Evolutionary conservation across 2,797 vertebrate genomes (phyloP).

Genomic region (Hapalemur alaotrensis): DNA sequence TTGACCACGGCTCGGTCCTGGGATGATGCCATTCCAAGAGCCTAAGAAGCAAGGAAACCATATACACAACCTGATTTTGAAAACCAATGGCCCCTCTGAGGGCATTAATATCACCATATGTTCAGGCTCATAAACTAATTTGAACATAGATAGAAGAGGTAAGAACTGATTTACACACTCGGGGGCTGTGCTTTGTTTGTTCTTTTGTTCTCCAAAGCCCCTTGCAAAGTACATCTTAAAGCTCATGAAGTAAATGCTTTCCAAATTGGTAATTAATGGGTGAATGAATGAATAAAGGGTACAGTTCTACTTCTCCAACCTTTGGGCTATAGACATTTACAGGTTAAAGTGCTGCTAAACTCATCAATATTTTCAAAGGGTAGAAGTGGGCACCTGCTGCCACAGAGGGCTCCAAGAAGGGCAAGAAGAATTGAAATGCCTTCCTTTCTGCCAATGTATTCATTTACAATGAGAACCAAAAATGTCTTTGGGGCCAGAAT

Average conservation of each 20-base stretch:
- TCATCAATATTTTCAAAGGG: slow-evolving; percentile 31
- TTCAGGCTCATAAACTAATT: neutral
- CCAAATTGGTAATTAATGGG: neutral
- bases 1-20: slow-evolving; percentile 94
- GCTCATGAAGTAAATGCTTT: neutral
- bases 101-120: neutral
- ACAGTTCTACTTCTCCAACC: neutral
- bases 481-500: neutral
- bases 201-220: neutral
- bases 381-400: neutral
- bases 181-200: neutral
- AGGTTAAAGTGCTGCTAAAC: neutral
- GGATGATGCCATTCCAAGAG: slow-evolving; percentile 92
- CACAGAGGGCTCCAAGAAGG: neutral
- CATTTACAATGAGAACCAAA: neutral
- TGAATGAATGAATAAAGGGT: neutral
- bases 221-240: neutral
- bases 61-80: neutral
- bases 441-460: neutral
- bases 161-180: neutral
- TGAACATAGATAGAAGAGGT: neutral
- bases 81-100: neutral
- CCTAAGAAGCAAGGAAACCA: slow-evolving; percentile 71
- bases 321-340: neutral
- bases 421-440: neutral